These are phyloP conservation scores for Horisme vitalbata DNA, from an alignment of 2,888 invertebrate genomes.

Conservation along the genomic window DNA sequence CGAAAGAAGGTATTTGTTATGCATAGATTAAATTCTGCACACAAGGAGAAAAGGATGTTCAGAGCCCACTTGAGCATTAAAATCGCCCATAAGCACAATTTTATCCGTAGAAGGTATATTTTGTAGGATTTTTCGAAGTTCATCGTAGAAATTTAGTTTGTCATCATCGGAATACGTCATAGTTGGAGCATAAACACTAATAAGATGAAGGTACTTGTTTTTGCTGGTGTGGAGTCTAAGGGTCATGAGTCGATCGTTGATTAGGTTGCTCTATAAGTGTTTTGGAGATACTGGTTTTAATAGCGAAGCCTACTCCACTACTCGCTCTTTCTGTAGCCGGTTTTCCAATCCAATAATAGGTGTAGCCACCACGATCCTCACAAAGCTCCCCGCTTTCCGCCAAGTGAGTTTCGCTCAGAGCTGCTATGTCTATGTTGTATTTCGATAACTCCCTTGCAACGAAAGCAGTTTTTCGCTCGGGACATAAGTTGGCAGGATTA, in stretches of 20 bases:
- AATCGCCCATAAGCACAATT: no score
- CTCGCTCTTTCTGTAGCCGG: constrained; percentile 9
- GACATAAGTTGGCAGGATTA: constrained; percentile 20
- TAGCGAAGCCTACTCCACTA: constrained; percentile 23
- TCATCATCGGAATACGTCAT: no score
- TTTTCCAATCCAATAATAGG: constrained; percentile 24
- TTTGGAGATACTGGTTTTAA: constrained; percentile 16
- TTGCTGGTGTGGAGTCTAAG: background rate
- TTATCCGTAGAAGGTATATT: no score
- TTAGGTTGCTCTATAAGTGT: constrained; percentile 18
- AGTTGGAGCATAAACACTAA: no score
- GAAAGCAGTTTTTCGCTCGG: constrained; percentile 25
- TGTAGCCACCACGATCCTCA: constrained; percentile 23
- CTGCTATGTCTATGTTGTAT: constrained; percentile 21
- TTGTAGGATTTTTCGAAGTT: no score
- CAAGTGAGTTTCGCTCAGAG: constrained; percentile 20
- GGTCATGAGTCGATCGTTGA: constrained; percentile 24
- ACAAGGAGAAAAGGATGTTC: no score
- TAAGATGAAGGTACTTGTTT: no score
- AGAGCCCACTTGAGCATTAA: no score
- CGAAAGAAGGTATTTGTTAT: constrained; percentile 1
- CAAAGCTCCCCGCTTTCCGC: constrained; percentile 14
- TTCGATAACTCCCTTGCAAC: constrained; percentile 19
- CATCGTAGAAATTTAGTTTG: no score
- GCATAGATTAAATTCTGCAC: background rate